A percentile compares a stretch with the other conserved stretches of the same genome.
Conservation (phyloP, 2,888 invertebrate species). For the Noctuana brunneofusca region DNA sequence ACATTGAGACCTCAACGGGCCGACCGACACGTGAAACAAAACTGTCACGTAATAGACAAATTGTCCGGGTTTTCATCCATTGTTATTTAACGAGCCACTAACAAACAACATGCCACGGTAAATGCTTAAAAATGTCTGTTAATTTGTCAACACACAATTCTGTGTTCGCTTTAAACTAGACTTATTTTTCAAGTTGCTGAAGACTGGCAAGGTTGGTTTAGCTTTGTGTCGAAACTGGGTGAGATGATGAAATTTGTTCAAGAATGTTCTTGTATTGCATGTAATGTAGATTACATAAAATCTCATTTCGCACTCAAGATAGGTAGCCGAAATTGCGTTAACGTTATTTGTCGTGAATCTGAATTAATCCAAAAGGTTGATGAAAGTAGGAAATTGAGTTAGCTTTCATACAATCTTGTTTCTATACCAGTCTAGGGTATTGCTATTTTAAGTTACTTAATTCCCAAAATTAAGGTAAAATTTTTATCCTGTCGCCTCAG, state of each 20-base stretch:
- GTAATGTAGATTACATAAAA: conserved; percentile 32
- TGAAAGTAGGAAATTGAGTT: conserved; percentile 1
- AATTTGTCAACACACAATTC: not conserved
- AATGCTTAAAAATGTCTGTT: not conserved
- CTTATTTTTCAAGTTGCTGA: conserved; percentile 19
- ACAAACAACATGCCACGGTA: not conserved
- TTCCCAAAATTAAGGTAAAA: not conserved
- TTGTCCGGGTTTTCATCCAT: conserved; percentile 9
- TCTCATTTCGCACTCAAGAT: conserved; percentile 34
- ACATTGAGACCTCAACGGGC: conserved; percentile 32
- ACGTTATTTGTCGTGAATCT: conserved; percentile 23
- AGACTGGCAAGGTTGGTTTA: conserved; percentile 21
- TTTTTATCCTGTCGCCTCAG: not conserved
- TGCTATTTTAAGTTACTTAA: too few relatives aligned
- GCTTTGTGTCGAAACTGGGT: conserved; percentile 25
- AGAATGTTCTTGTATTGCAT: conserved; percentile 24
- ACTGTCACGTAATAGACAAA: conserved; percentile 27
- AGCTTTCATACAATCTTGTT: not conserved
- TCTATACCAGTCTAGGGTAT: too few relatives aligned
- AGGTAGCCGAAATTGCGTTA: conserved; percentile 25
- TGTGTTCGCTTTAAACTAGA: not conserved
- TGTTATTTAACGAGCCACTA: conserved; percentile 15
- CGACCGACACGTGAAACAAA: conserved; percentile 17
- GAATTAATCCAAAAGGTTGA: not conserved
- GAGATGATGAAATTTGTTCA: conserved; percentile 31